Conservation (phyloP, 1,140 invertebrate genomes). For the Eurosta solidaginis region DNA sequence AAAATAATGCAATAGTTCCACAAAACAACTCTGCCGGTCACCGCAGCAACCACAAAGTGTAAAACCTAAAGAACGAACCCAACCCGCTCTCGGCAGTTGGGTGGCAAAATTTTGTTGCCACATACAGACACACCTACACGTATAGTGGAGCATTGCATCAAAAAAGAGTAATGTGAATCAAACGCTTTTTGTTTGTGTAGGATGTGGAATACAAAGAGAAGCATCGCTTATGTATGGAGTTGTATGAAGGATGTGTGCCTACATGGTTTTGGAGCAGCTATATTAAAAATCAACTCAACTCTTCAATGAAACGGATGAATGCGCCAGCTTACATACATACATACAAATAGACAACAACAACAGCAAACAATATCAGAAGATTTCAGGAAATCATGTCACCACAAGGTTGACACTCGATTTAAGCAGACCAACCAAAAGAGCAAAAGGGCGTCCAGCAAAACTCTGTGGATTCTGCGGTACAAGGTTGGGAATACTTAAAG, state of each 20-base stretch:
- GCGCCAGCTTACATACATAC: background rate
- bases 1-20: slow-evolving; percentile 22
- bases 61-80: slow-evolving; percentile 21
- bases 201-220: background rate
- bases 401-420: slow-evolving; percentile 27
- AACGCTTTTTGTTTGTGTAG: background rate
- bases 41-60: slow-evolving; percentile 15
- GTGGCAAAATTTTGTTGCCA: background rate
- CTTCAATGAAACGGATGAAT: background rate
- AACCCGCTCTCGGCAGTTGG: background rate
- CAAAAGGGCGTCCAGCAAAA: slow-evolving; percentile 6
- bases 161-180: background rate
- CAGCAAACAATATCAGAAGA: background rate
- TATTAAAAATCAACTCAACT: background rate
- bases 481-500: no score
- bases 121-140: background rate
- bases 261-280: background rate
- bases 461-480: slow-evolving; percentile 9
- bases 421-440: slow-evolving; percentile 9
- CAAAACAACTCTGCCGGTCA: slow-evolving; percentile 20
- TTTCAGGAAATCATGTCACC: slow-evolving; percentile 20
- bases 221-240: background rate
- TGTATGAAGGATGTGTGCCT: background rate
- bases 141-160: background rate
- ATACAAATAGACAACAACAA: background rate